These are phyloP conservation scores for Alectoris magna DNA, from an alignment of 2,797 vertebrate species.

Conservation along the genomic window DNA sequence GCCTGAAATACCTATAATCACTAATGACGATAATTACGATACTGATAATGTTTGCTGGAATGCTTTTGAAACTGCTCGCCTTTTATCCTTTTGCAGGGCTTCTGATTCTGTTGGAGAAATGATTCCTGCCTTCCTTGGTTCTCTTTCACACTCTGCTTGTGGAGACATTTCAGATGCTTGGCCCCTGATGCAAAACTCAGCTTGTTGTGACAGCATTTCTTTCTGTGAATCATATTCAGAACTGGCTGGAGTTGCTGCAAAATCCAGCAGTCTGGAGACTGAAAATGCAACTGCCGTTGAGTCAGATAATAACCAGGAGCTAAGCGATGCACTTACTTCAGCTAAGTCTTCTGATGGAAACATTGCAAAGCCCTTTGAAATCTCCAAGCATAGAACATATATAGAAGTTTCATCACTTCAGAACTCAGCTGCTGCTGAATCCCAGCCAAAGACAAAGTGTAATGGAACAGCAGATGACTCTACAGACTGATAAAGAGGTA, in stretches of 20 bases:
- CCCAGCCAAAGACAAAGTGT: conserved; percentile 14
- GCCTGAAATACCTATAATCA: not conserved
- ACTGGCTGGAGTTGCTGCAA: conserved; percentile 60
- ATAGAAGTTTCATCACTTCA: conserved; percentile 31
- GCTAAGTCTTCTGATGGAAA: conserved; percentile 40
- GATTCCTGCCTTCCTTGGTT: conserved; percentile 77
- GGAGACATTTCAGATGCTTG: conserved; percentile 80
- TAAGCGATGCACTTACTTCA: conserved; percentile 29
- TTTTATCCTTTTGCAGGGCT: conserved; percentile 76
- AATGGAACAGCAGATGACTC: not conserved
- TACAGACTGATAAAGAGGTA: conserved; percentile 73
- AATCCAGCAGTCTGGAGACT: conserved; percentile 57
- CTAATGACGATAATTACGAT: not conserved
- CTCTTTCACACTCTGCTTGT: conserved; percentile 73
- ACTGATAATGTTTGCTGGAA: not conserved
- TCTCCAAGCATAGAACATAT: not conserved
- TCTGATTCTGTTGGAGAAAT: conserved; percentile 79
- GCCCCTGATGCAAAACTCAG: conserved; percentile 80
- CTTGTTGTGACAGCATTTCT: conserved; percentile 70
- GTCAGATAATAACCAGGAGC: conserved; percentile 52
- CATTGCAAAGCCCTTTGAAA: conserved; percentile 44
- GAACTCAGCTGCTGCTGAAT: not conserved
- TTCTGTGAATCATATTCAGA: conserved; percentile 76
- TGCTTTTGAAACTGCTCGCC: not conserved
- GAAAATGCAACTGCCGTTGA: conserved; percentile 52